These are phyloP conservation scores for Melanotus villosus DNA, from an alignment of 2,888 invertebrate genomes.

Conservation along the genomic window DNA sequence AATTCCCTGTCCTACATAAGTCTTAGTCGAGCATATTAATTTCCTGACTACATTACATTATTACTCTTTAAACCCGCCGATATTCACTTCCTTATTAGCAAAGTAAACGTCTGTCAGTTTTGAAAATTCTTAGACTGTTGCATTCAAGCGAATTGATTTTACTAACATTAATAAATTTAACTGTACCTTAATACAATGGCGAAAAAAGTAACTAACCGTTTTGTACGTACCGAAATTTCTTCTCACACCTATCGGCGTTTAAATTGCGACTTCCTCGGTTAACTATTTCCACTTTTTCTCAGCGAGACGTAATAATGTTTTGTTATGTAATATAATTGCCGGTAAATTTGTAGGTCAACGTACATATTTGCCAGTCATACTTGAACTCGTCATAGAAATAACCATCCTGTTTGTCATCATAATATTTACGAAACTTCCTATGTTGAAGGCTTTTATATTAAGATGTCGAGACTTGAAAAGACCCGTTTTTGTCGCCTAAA, in stretches of 20 bases:
- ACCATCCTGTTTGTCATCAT: background rate
- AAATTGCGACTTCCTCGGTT: background rate
- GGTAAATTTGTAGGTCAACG: background rate
- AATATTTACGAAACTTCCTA: too few relatives aligned
- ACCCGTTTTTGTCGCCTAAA: too few relatives aligned
- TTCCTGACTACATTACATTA: background rate
- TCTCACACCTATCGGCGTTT: background rate
- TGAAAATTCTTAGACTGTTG: too few relatives aligned
- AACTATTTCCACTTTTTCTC: background rate
- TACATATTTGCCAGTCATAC: background rate
- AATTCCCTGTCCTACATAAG: background rate
- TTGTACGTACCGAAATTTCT: background rate
- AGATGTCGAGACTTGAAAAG: too few relatives aligned
- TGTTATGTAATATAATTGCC: conserved; percentile 5
- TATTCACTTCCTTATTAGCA: too few relatives aligned
- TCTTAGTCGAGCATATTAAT: background rate
- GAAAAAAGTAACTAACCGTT: too few relatives aligned
- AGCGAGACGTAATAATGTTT: background rate
- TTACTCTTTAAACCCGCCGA: background rate
- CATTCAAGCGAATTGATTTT: too few relatives aligned
- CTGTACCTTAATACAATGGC: background rate
- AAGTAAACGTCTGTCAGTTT: too few relatives aligned
- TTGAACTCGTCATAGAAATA: background rate
- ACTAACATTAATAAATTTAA: background rate
- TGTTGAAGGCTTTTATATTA: too few relatives aligned